These are phyloP conservation scores for Ennomos quercinarius DNA, from an alignment of 2,888 invertebrate species.

Conservation along the genomic window DNA sequence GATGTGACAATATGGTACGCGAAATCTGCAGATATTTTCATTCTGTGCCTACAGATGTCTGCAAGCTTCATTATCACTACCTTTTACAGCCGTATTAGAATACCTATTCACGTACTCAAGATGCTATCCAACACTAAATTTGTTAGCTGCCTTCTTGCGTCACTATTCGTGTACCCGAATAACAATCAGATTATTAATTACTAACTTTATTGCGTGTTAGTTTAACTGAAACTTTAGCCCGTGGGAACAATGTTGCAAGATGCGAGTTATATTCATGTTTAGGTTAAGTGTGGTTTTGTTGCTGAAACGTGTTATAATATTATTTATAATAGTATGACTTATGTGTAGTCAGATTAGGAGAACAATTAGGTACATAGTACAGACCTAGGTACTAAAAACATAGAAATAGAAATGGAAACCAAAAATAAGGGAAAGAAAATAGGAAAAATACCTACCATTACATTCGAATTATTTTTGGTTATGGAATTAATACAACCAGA, in stretches of 20 bases:
- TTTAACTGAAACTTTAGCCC: conserved; percentile 33
- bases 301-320: conserved; percentile 23
- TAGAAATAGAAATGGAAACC: too few species aligned
- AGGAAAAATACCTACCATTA: too few species aligned
- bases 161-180: conserved; percentile 45
- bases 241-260: conserved; percentile 44
- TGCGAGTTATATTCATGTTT: conserved; percentile 15
- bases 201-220: conserved; percentile 39
- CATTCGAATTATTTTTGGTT: too few species aligned
- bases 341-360: conserved; percentile 1
- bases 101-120: neutral
- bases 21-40: too few species aligned
- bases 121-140: conserved; percentile 7
- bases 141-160: conserved; percentile 43
- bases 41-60: too few species aligned
- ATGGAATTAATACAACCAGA: too few species aligned
- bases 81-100: neutral
- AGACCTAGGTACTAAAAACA: too few species aligned
- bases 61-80: neutral
- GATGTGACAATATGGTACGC: too few species aligned
- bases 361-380: neutral
- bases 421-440: too few species aligned
- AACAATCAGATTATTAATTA: conserved; percentile 55
- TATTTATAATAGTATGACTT: neutral
- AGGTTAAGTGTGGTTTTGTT: conserved; percentile 26